Conservation (phyloP, 2,888 invertebrate genomes). For the Limulus polyphemus region DNA sequence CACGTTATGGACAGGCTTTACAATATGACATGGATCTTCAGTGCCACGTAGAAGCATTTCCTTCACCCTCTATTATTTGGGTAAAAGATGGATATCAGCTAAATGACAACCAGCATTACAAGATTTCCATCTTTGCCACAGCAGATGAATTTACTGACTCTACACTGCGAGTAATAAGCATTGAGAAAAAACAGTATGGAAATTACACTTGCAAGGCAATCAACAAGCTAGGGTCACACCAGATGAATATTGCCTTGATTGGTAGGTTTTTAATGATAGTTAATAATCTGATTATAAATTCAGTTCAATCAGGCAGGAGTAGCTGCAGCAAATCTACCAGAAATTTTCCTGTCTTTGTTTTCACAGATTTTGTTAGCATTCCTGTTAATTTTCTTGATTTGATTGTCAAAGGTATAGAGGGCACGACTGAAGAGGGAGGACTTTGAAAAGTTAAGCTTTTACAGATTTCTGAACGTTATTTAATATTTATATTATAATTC, state of each 20-base stretch:
- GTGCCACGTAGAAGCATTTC: constrained; percentile 88
- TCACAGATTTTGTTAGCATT: too few relatives aligned
- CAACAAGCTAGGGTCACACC: constrained; percentile 71
- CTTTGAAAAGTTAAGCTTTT: too few relatives aligned
- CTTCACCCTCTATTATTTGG: constrained; percentile 85
- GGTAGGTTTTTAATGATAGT: constrained; percentile 45
- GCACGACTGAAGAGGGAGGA: too few relatives aligned
- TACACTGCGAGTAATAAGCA: constrained; percentile 72
- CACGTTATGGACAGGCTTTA: constrained; percentile 69
- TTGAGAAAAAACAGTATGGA: constrained; percentile 80
- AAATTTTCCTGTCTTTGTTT: too few relatives aligned
- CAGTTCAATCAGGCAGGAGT: too few relatives aligned
- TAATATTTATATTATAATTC: too few relatives aligned
- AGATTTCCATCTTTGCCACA: constrained; percentile 77
- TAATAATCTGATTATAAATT: background rate
- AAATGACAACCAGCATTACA: constrained; percentile 81
- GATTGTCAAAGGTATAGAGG: too few relatives aligned
- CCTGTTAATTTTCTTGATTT: too few relatives aligned
- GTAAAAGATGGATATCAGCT: constrained; percentile 63
- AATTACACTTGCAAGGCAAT: constrained; percentile 70
- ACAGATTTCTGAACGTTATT: too few relatives aligned
- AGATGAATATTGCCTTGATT: constrained; percentile 64
- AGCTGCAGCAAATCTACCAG: too few relatives aligned
- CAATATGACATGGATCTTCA: constrained; percentile 90
- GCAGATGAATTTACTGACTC: constrained; percentile 87